These are phyloP conservation scores for Hemicordylus capensis DNA, from an alignment of 2,113 vertebrate genomes.

Conservation along the genomic window DNA sequence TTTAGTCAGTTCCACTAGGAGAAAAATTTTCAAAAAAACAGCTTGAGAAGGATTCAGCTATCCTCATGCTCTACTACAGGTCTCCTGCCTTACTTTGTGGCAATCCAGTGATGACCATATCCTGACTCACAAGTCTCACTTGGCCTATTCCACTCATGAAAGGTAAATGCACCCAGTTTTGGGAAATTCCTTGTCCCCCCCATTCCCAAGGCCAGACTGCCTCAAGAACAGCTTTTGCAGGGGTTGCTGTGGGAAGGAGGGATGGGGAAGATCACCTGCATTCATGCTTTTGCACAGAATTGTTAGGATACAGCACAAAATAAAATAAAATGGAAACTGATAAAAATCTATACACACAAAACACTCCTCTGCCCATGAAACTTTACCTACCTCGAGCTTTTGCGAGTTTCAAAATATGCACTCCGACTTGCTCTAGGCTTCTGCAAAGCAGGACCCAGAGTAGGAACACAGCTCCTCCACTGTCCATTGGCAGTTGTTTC, in stretches of 20 bases:
- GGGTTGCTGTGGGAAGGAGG: no score
- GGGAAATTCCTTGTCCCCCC: no score
- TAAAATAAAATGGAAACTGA: background rate
- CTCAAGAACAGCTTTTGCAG: no score
- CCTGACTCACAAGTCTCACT: background rate
- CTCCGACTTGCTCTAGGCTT: slow-evolving; percentile 71
- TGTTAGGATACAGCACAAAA: no score
- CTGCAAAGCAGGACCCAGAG: slow-evolving; percentile 46
- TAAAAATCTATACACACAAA: background rate
- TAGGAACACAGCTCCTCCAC: slow-evolving; percentile 67
- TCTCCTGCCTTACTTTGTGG: background rate
- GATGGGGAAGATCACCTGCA: no score
- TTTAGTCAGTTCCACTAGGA: background rate
- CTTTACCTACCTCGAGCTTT: slow-evolving; percentile 65
- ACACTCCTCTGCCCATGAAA: background rate
- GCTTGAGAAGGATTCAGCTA: background rate
- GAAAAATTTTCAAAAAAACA: no score
- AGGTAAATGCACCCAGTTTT: no score
- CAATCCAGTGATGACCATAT: background rate
- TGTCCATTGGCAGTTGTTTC: slow-evolving; percentile 74
- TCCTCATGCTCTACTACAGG: background rate
- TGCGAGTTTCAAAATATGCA: slow-evolving; percentile 75
- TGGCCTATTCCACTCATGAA: background rate
- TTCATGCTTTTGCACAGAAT: no score
- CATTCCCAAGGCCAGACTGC: no score